Conservation (phyloP, 2,113 vertebrate genomes). For the Corydoras sp. region DNA sequence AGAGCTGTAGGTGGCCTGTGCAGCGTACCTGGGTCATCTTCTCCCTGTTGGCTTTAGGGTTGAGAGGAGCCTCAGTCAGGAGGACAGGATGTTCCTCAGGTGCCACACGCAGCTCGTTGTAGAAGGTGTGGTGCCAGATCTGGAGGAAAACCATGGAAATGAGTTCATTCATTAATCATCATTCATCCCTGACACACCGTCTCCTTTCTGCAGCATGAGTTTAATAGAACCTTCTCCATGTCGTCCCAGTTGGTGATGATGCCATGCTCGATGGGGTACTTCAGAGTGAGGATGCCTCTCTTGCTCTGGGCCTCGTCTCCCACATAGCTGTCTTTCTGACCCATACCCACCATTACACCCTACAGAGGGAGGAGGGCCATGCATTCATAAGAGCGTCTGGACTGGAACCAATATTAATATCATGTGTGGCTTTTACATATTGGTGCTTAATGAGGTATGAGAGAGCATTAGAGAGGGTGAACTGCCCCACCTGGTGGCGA, state of each 20-base stretch:
- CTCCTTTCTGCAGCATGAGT: background rate
- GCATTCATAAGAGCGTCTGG: no score
- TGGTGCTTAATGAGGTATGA: background rate
- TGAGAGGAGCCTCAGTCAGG: conserved; percentile 88
- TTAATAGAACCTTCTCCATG: conserved; percentile 81
- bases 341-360: conserved; percentile 97
- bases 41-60: conserved; percentile 93
- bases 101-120: conserved; percentile 88
- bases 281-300: conserved; percentile 87
- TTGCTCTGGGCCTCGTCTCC: conserved; percentile 96
- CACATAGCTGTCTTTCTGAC: conserved; percentile 93
- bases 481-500: conserved; percentile 40
- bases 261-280: conserved; percentile 91
- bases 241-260: conserved; percentile 98
- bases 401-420: no score
- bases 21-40: conserved; percentile 86
- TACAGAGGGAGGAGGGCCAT: conserved; percentile 43
- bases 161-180: background rate
- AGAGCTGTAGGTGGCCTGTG: background rate
- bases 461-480: background rate
- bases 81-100: conserved; percentile 87
- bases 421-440: no score
- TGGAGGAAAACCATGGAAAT: conserved; percentile 36
- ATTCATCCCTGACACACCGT: background rate
- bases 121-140: conserved; percentile 98